Evolutionary conservation across 2,888 invertebrate species (phyloP), one percentile per base, ranked within the genome.

Genomic region (Lycaena phlaeas): DNA sequence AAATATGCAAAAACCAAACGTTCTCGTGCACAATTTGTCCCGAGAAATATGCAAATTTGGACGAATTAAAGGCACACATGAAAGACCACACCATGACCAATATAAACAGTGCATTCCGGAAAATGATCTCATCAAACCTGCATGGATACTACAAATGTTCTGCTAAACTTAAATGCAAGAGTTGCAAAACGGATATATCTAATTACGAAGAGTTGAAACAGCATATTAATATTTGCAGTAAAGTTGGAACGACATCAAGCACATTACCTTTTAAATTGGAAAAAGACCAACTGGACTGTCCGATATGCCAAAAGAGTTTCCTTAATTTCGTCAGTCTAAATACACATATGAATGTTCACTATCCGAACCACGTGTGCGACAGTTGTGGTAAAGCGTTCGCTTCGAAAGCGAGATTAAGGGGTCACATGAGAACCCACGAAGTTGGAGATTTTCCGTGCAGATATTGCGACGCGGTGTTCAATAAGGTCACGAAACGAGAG

Each of bases 371-470:
- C 45, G 81, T 85, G 0, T 87, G 87, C 40, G 78, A 84, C 40
- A 79, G 67, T 46, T 87, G 87, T 42, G 84, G 84, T 0, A 87
- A 87, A 40, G 84, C 82, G 0, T 87, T 87, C 43, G 87, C 86
- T 1, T 86, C 86, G 0, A 77, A 76, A 43, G 79, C 85, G 0
- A 57, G 87, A 0, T 46, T 87, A 0, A 46, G 79, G 7, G 86
- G 86, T 0, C 87, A 87, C 41, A 73, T 86, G 64, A 52, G 87
- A 18, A 87, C 84, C 0, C 87, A 87, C 37, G 86, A 86, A 43
- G 69, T 84, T 1, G 86, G 85, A 0, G 61, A 54, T n/a, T 84
- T 84, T 2, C 67, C 75, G 0, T 84, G 84, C 40, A 52, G 66
- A 7, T 78, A 77, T 27, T 84, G 84, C 48, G 54, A 66, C 0